Conservation (phyloP, 92 coral and sea anemone species). For the Montipora capitata region DNA sequence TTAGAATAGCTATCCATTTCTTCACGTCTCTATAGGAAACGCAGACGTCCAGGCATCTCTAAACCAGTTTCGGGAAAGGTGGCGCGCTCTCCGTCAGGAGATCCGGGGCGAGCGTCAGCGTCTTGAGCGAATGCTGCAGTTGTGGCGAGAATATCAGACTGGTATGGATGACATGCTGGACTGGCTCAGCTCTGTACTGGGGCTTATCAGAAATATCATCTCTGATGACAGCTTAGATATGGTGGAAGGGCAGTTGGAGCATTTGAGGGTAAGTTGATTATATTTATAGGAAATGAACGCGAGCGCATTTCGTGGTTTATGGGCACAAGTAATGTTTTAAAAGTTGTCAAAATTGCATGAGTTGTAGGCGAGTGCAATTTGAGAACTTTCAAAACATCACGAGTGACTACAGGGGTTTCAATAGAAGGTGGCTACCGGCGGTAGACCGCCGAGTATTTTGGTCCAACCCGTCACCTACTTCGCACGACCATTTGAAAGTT, state of each 20-base stretch:
- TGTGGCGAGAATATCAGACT: constrained; percentile 94
- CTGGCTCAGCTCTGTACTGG: constrained; percentile 82
- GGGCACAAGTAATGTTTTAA: no score
- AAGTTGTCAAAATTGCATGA: no score
- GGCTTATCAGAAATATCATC: constrained; percentile 76
- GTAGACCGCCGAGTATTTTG: no score
- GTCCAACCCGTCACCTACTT: no score
- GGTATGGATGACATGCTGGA: constrained; percentile 94
- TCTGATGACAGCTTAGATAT: constrained; percentile 75
- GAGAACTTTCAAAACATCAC: no score
- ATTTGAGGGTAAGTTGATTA: constrained; percentile 74
- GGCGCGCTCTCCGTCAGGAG: constrained; percentile 90
- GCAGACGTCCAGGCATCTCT: constrained; percentile 78
- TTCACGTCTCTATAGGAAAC: constrained; percentile 53
- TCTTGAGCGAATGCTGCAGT: constrained; percentile 78
- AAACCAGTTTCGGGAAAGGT: constrained; percentile 83
- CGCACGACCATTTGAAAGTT: no score
- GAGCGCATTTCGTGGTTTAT: no score
- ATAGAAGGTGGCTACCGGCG: no score
- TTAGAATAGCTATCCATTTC: no score
- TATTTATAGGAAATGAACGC: no score
- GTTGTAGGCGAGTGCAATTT: no score
- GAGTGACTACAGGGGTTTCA: no score
- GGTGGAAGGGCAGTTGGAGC: constrained; percentile 86
- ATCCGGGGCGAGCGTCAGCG: constrained; percentile 91